phyloP scores from a whole-genome alignment of 2,888 invertebrate species.

The Athalia circularis region DNA sequence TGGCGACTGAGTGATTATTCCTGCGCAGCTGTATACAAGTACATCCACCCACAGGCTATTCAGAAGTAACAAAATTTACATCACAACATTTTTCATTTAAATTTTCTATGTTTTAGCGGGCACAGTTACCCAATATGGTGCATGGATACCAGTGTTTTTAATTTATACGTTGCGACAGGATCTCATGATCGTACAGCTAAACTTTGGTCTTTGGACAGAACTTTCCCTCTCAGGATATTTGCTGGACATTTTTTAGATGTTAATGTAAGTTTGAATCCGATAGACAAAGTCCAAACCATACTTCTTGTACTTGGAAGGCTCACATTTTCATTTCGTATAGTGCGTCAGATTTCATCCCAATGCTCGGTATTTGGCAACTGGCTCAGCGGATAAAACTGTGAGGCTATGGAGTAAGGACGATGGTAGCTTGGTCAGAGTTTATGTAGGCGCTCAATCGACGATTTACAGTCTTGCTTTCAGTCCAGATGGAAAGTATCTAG shows the following conservation, averaged over 20 bases:
- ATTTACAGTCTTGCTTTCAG: conserved; percentile 89
- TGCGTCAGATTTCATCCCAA: conserved; percentile 95
- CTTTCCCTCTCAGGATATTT: conserved; percentile 88
- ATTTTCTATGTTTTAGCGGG: conserved; percentile 77
- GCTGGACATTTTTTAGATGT: conserved; percentile 93
- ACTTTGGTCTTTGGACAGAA: conserved; percentile 88
- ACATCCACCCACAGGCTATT: conserved; percentile 45
- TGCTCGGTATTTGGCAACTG: conserved; percentile 91
- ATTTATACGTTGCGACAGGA: conserved; percentile 84
- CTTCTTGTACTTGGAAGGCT: conserved; percentile 19
- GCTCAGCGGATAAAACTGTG: conserved; percentile 92
- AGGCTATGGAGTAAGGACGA: conserved; percentile 91
- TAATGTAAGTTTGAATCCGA: conserved; percentile 79
- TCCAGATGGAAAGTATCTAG: conserved; percentile 88
- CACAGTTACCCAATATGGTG: conserved; percentile 95
- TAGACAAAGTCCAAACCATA: not conserved
- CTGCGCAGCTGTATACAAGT: conserved; percentile 84
- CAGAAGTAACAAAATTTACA: conserved; percentile 4
- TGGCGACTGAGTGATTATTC: conserved; percentile 84
- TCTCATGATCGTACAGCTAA: conserved; percentile 88
- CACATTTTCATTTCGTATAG: conserved; percentile 71
- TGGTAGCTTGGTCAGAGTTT: conserved; percentile 87
- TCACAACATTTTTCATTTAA: conserved; percentile 17
- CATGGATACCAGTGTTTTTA: conserved; percentile 82
- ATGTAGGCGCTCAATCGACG: conserved; percentile 85